These are phyloP conservation scores for Drosophila tropicalis DNA, from an alignment of 1,140 invertebrate species.

Conservation along the genomic window DNA sequence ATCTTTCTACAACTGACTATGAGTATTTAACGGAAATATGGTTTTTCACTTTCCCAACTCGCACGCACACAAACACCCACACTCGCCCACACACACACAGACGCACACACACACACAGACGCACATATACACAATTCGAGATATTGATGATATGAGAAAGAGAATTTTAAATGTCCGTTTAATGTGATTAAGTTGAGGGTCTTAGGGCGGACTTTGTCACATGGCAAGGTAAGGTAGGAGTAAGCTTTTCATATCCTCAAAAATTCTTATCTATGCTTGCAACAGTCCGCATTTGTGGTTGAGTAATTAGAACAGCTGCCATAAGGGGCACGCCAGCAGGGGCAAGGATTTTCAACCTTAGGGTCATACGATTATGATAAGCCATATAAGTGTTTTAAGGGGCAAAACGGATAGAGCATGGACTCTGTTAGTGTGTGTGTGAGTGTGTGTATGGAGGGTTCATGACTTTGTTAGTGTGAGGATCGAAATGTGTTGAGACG, in stretches of 20 bases:
- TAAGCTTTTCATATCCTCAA: slow-evolving; percentile 25
- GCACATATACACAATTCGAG: slow-evolving; percentile 26
- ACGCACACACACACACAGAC: slow-evolving; percentile 14
- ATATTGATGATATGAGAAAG: slow-evolving; percentile 42
- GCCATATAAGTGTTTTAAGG: slow-evolving; percentile 3
- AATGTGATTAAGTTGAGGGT: slow-evolving; percentile 66
- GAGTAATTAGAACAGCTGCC: slow-evolving; percentile 26
- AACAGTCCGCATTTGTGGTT: slow-evolving; percentile 42
- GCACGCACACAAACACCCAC: too few relatives aligned
- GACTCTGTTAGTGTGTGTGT: background rate
- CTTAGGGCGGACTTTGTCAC: slow-evolving; percentile 32
- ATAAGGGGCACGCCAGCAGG: background rate
- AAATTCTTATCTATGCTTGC: slow-evolving; percentile 46
- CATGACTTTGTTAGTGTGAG: background rate
- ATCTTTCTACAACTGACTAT: background rate
- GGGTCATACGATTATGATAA: slow-evolving; percentile 38
- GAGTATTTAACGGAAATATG: slow-evolving; percentile 44
- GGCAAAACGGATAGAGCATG: background rate
- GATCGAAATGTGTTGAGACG: slow-evolving; percentile 17
- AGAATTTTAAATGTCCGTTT: slow-evolving; percentile 70
- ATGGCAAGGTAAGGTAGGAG: background rate
- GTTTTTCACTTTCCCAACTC: slow-evolving; percentile 66
- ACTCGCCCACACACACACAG: background rate
- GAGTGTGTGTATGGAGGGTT: slow-evolving; percentile 1
- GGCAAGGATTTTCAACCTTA: background rate